These are phyloP conservation scores for Lysiphlebus fabarum DNA, from an alignment of 1,140 invertebrate genomes.

Conservation along the genomic window DNA sequence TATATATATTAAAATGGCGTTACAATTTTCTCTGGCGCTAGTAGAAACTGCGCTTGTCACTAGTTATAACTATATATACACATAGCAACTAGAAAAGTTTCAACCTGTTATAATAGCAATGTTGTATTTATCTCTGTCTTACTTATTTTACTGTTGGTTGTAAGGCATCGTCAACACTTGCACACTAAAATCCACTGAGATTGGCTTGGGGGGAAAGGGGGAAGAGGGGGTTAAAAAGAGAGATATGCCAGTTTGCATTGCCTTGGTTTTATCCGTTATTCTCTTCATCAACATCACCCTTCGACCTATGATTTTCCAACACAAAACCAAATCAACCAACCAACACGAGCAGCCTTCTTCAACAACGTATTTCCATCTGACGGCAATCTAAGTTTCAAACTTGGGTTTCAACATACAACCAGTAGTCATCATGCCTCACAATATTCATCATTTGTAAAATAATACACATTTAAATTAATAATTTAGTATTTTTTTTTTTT, in stretches of 20 bases:
- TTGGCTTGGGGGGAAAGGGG: constrained; percentile 6
- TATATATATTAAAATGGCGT: constrained; percentile 27
- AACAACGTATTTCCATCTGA: constrained; percentile 28
- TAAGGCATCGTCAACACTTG: constrained; percentile 11
- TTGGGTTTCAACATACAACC: constrained; percentile 5
- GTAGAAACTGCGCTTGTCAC: neutral
- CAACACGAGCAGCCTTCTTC: neutral
- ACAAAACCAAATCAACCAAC: too few species aligned
- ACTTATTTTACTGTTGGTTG: neutral
- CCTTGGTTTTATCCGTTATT: too few species aligned
- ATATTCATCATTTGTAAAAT: constrained; percentile 8
- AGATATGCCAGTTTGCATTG: too few species aligned
- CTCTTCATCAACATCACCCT: neutral
- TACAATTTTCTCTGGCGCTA: constrained; percentile 26
- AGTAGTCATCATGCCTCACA: constrained; percentile 22
- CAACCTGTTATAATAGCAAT: too few species aligned
- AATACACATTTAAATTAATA: too few species aligned
- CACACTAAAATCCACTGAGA: constrained; percentile 20
- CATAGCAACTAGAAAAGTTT: too few species aligned
- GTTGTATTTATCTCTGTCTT: too few species aligned
- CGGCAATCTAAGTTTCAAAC: constrained; percentile 39
- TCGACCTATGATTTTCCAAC: constrained; percentile 3
- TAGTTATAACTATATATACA: too few species aligned
- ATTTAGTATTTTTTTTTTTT: too few species aligned
- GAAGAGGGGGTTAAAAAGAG: neutral